Conservation (phyloP, 64 coral and sea anemone genomes). For the Pocillopora damicornis region DNA sequence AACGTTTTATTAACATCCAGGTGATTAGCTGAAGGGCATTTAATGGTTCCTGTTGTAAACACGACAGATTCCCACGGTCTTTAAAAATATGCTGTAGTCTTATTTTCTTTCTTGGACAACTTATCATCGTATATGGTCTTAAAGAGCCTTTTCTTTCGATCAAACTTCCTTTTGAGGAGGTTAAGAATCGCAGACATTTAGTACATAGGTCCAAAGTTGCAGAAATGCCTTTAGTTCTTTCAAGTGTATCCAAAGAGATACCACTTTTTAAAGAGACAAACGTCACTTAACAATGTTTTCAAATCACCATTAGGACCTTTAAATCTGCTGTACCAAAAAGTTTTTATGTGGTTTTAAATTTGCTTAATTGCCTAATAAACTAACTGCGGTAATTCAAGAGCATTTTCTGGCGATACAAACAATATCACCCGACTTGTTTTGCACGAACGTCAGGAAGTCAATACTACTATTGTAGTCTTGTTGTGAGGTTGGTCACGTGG, state of each 20-base stretch:
- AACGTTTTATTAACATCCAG: neutral
- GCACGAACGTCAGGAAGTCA: neutral
- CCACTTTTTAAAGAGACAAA: slow-evolving; percentile 20
- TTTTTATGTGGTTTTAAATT: neutral
- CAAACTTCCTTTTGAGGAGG: neutral
- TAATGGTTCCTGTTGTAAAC: slow-evolving; percentile 4
- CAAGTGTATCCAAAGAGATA: slow-evolving; percentile 12
- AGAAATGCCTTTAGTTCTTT: neutral
- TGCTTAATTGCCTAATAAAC: neutral
- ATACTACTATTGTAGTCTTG: neutral
- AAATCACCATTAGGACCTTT: neutral
- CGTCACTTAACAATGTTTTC: neutral
- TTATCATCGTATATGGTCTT: neutral
- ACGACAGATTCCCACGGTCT: slow-evolving; percentile 1
- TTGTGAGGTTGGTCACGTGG: neutral
- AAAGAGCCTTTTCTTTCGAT: neutral
- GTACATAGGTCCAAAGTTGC: neutral
- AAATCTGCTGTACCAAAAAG: neutral
- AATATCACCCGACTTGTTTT: slow-evolving; percentile 6
- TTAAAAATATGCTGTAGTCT: neutral
- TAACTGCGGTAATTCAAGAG: neutral
- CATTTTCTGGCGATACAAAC: neutral
- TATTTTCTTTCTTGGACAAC: neutral
- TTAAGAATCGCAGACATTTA: neutral
- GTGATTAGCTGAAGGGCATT: slow-evolving; percentile 21